A percentile compares a stretch with the other conserved stretches of the same genome.
These are phyloP conservation scores for Hippocampus kuda DNA, from an alignment of 2,797 vertebrate species.

Conservation along the genomic window DNA sequence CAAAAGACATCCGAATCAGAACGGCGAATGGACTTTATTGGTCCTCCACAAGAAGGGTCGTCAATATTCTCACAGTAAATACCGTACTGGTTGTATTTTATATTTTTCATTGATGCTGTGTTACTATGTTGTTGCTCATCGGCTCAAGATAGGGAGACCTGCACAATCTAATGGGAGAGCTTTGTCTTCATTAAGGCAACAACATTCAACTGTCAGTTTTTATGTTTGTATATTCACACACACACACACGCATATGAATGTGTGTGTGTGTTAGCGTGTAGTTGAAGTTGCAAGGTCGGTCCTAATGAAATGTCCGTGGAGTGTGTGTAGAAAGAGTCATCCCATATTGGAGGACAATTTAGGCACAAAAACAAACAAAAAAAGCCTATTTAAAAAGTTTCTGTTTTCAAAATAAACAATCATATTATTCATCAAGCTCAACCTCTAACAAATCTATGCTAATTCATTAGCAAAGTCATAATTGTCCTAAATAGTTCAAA, in stretches of 20 bases:
- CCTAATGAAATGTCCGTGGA: background rate
- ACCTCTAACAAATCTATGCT: too few relatives aligned
- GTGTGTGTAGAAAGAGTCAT: background rate
- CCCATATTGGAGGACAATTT: background rate
- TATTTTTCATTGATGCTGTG: background rate
- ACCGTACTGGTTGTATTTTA: background rate
- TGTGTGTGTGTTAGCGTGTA: too few relatives aligned
- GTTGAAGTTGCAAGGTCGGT: background rate
- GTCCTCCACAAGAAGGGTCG: constrained; percentile 20
- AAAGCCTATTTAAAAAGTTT: too few relatives aligned
- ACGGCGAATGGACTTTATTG: constrained; percentile 1
- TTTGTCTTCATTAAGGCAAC: background rate
- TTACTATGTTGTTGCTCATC: background rate
- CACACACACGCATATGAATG: too few relatives aligned
- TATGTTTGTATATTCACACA: background rate
- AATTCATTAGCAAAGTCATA: too few relatives aligned
- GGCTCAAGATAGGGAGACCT: background rate
- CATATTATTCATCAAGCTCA: too few relatives aligned
- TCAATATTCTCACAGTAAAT: constrained; percentile 34
- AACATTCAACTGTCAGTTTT: background rate
- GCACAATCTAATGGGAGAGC: background rate
- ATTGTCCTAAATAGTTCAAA: too few relatives aligned
- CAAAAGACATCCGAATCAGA: constrained; percentile 7
- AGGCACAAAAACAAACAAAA: background rate
- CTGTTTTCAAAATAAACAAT: too few relatives aligned